phyloP scores from a whole-genome alignment of 2,113 vertebrate genomes.

The Hemiprocne comata region DNA sequence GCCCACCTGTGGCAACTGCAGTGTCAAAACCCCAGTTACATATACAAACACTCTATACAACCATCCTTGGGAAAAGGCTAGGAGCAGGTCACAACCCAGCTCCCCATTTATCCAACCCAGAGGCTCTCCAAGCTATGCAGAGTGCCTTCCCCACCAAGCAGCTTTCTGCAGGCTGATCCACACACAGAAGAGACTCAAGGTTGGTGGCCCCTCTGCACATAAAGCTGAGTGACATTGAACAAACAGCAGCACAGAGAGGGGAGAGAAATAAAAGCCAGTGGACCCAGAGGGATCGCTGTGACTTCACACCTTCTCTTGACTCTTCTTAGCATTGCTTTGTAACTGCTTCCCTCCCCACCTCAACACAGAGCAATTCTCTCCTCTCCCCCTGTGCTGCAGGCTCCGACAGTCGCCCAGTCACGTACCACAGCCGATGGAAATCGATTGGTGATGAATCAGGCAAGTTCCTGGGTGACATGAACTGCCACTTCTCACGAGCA shows the following conservation, averaged over 20 bases:
- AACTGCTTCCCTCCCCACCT: not conserved
- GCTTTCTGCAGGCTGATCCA: not conserved
- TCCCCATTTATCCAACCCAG: not conserved
- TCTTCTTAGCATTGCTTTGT: not conserved
- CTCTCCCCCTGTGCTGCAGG: accelerated
- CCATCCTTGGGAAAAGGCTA: not conserved
- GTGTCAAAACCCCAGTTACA: not conserved
- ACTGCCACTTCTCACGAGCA: not conserved
- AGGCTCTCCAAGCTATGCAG: not conserved
- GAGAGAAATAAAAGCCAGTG: not conserved
- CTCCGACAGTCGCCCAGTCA: not conserved
- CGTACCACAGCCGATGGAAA: not conserved
- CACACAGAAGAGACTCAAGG: not conserved
- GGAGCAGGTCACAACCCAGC: not conserved
- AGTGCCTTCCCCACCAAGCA: not conserved
- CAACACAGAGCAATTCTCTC: not conserved
- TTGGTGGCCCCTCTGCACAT: not conserved
- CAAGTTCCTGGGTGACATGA: not conserved
- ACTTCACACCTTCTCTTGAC: not conserved
- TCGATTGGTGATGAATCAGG: not conserved
- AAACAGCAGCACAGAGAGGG: not conserved
- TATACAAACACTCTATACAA: accelerated
- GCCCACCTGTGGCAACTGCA: not conserved
- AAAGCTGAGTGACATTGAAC: not conserved
- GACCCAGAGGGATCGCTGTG: not conserved